Conservation (phyloP, 2,888 invertebrate species). For the Agelastica alni region DNA sequence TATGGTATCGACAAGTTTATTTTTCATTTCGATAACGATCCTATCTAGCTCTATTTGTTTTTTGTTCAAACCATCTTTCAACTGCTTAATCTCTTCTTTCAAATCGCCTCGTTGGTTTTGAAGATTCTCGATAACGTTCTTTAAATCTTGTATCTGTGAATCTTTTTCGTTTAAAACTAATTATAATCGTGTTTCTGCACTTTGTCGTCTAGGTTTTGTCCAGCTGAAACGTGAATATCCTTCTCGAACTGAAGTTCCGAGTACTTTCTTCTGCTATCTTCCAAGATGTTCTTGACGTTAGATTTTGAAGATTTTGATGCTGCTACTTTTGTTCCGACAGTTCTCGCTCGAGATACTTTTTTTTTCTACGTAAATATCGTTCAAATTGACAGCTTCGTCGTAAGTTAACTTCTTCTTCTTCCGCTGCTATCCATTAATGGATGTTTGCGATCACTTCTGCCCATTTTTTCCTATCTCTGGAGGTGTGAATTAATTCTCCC, state of each 20-base stretch:
- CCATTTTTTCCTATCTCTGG: too few species aligned
- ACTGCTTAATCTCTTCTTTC: slow-evolving; percentile 28
- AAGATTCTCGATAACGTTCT: slow-evolving; percentile 26
- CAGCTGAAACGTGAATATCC: not conserved
- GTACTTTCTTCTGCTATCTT: slow-evolving; percentile 42
- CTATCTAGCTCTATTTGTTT: slow-evolving; percentile 29
- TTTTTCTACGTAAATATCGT: slow-evolving; percentile 1
- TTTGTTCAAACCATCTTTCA: slow-evolving; percentile 28
- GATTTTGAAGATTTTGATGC: slow-evolving; percentile 19
- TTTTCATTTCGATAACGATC: too few species aligned
- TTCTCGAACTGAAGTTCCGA: slow-evolving; percentile 23
- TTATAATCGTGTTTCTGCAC: slow-evolving; percentile 23
- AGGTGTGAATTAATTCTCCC: too few species aligned
- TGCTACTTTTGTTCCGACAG: slow-evolving; percentile 7
- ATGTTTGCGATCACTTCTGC: too few species aligned
- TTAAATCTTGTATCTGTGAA: slow-evolving; percentile 27
- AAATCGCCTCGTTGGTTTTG: slow-evolving; percentile 22
- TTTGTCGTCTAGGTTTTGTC: slow-evolving; percentile 1
- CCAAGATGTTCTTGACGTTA: slow-evolving; percentile 37
- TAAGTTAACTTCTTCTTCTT: not conserved
- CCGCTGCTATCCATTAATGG: too few species aligned
- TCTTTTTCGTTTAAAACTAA: slow-evolving; percentile 24
- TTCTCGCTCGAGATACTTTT: slow-evolving; percentile 13
- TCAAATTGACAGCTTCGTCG: not conserved
- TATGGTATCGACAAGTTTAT: slow-evolving; percentile 36